Evolutionary conservation across 2,888 invertebrate genomes (phyloP).

Genomic region (Scaptomyza flava): DNA sequence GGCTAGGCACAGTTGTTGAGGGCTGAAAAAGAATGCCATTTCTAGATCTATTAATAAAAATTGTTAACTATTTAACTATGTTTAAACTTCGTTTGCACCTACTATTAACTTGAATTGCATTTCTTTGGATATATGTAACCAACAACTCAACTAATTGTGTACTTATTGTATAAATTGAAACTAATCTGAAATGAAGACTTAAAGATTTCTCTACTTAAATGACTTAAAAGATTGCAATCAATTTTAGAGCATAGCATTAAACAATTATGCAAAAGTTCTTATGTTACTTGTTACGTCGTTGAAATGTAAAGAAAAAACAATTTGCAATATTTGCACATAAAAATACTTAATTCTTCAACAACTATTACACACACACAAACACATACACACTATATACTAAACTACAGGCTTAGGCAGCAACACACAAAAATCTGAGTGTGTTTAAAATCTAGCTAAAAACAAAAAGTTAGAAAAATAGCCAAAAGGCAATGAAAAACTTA

Average conservation of each 20-base stretch:
- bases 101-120: conserved; percentile 42
- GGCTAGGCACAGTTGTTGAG: conserved; percentile 34
- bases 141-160: conserved; percentile 38
- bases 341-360: conserved; percentile 43
- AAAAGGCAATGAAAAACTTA: conserved; percentile 69
- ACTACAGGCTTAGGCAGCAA: conserved; percentile 36
- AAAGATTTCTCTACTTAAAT: conserved; percentile 70
- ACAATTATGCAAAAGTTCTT: conserved; percentile 43
- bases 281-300: conserved; percentile 57
- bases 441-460: conserved; percentile 42
- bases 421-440: conserved; percentile 45
- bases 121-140: conserved; percentile 27
- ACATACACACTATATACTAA: conserved; percentile 20
- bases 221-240: conserved; percentile 76
- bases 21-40: conserved; percentile 33
- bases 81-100: conserved; percentile 34
- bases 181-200: conserved; percentile 64
- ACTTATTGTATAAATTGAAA: conserved; percentile 46
- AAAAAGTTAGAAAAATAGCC: conserved; percentile 40
- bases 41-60: conserved; percentile 36
- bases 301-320: conserved; percentile 55
- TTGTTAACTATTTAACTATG: conserved; percentile 47
- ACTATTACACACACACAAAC: conserved; percentile 31
- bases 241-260: conserved; percentile 53
- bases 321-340: conserved; percentile 74